Base-by-base conservation (phyloP, 2,888 invertebrate species). In the Eupithecia exiguata region DNA sequence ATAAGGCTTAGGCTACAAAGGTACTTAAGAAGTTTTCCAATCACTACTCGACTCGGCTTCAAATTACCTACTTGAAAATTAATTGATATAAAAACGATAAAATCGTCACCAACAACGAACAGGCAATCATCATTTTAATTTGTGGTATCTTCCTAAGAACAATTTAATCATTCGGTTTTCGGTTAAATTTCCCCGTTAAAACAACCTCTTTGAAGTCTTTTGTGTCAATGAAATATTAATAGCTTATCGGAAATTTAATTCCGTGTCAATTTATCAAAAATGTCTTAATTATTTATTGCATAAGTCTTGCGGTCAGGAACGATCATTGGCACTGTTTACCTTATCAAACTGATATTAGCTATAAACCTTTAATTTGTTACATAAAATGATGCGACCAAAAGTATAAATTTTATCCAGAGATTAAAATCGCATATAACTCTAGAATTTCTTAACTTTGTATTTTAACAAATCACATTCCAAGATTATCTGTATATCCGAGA, bases 221-320 rank as follows among this genome's bases (percentile, higher is more conserved):
- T 72, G 68, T 63, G 74, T 69, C 74, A 79, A 71, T 77, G 68
- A 76, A 72, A 75, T 73, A 73, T 73, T 74, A 76, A 67, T 66
- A 69, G 66, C 65, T 25, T 53, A 43, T 36, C 38, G 7, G 36
- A 73, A 73, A n/a, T 66, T 63, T 1, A 63, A 63, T 63, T 63
- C 38, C 65, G 21, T 35, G 53, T 69, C 38, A 30, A 9, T 49
- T 69, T 43, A 25, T 63, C 35, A 18, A 69, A 69, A 49, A 63
- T 36, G 10, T 36, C n/a, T 36, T 0, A 3, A 36, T 62, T 35
- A 30, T n/a, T 38, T 63, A 63, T 65, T 63, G 14, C 10, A n/a
- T 35, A 36, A 25, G 16, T 10, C 18, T 62, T 63, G 63, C 18
- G 18, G 36, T 18, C 9, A 18, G 21, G n/a, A 36, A 63, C 7